These are phyloP conservation scores for Lepus europaeus DNA, from an alignment of 2,113 vertebrate species.

Conservation along the genomic window DNA sequence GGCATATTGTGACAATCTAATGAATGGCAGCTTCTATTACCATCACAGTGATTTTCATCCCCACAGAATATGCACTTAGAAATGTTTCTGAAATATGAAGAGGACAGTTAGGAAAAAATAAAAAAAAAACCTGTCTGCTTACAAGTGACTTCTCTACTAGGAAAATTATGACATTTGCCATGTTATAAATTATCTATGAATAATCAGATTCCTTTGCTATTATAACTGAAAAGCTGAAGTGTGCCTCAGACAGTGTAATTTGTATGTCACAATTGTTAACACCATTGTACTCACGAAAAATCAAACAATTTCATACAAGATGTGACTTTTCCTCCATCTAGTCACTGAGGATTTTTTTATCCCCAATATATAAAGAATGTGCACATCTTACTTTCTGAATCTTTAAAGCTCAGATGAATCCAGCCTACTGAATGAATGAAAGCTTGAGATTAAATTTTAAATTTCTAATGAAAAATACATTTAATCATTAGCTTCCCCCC, in stretches of 20 bases:
- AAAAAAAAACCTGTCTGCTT: background rate
- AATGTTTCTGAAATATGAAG: background rate
- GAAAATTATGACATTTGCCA: background rate
- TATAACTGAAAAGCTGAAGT: slow-evolving; percentile 46
- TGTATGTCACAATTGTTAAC: background rate
- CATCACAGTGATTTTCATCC: background rate
- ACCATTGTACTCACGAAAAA: background rate
- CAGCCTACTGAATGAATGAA: background rate
- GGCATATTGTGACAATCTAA: background rate
- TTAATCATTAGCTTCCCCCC: background rate
- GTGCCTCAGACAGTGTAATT: background rate
- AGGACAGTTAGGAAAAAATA: background rate
- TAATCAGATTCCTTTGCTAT: slow-evolving; percentile 25
- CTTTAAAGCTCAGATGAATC: background rate
- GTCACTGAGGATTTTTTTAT: background rate
- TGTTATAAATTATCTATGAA: background rate
- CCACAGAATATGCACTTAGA: background rate
- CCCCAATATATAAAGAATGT: background rate
- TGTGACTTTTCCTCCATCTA: background rate
- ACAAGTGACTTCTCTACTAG: background rate
- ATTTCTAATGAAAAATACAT: slow-evolving; percentile 30
- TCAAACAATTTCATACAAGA: background rate
- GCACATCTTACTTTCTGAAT: background rate
- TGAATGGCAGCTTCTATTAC: background rate
- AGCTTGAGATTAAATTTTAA: background rate